Conservation (phyloP, 2,797 vertebrate species). For the Halcyon leucocephala region DNA sequence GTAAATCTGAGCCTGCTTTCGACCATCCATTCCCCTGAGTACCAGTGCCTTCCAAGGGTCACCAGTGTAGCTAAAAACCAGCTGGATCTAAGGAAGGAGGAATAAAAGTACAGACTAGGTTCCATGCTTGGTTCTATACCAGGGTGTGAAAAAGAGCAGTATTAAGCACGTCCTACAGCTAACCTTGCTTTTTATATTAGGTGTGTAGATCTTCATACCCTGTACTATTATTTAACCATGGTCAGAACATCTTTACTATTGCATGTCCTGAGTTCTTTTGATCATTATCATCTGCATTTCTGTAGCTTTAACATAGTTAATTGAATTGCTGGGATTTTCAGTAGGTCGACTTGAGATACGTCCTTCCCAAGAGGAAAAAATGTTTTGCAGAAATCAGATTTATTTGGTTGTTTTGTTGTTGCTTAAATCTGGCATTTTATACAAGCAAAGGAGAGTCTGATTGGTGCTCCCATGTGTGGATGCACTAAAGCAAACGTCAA, state of each 20-base stretch:
- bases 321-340: background rate
- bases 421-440: background rate
- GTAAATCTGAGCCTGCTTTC: background rate
- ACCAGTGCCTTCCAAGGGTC: background rate
- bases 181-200: background rate
- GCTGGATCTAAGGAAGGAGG: background rate
- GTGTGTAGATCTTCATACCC: background rate
- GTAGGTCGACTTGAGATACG: background rate
- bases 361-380: background rate
- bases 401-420: background rate
- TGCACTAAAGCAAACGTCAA: background rate
- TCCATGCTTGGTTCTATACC: background rate
- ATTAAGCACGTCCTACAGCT: background rate
- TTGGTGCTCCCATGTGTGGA: background rate
- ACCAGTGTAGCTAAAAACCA: background rate
- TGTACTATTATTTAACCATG: background rate
- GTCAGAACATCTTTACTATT: background rate
- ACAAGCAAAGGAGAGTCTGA: background rate
- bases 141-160: background rate
- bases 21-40: background rate
- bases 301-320: background rate
- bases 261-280: background rate
- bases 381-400: background rate
- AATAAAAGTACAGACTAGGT: background rate
- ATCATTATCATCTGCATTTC: background rate